These are phyloP conservation scores for Diachrysia chrysitis DNA, from an alignment of 2,888 invertebrate species.

Conservation along the genomic window DNA sequence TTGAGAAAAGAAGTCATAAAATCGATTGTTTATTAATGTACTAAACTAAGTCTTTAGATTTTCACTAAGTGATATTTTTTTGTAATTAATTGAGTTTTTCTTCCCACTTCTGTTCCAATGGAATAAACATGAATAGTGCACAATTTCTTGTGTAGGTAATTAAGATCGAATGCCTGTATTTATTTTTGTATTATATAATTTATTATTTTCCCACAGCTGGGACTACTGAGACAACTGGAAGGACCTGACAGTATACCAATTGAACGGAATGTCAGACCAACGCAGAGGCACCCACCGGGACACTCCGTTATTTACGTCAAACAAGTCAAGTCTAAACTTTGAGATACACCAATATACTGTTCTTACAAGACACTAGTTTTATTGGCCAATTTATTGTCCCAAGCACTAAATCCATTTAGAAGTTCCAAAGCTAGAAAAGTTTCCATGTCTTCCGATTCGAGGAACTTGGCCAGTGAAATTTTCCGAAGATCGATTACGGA, in stretches of 20 bases:
- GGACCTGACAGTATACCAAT: slow-evolving; percentile 80
- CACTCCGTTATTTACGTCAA: slow-evolving; percentile 86
- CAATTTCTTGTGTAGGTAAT: no score
- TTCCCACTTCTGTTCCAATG: no score
- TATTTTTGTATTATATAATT: neutral
- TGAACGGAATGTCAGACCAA: slow-evolving; percentile 85
- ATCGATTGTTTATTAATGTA: no score
- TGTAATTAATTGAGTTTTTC: no score
- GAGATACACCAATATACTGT: slow-evolving; percentile 52
- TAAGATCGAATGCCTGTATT: no score
- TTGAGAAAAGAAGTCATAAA: neutral
- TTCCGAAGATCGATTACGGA: neutral
- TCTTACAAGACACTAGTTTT: slow-evolving; percentile 18
- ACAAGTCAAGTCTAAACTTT: slow-evolving; percentile 83
- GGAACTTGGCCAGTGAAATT: neutral
- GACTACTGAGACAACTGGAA: slow-evolving; percentile 79
- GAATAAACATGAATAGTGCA: no score
- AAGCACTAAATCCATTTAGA: slow-evolving; percentile 1
- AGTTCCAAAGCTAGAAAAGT: neutral
- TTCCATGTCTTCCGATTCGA: neutral
- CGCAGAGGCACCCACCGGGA: slow-evolving; percentile 84
- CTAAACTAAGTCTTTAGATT: no score
- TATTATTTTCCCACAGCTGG: slow-evolving; percentile 71
- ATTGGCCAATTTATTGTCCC: neutral
- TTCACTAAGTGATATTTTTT: no score